Percentiles rank a stretch among this genome's conserved stretches.
Conservation (phyloP, 1,140 invertebrate genomes). For the Apis cerana region DNA sequence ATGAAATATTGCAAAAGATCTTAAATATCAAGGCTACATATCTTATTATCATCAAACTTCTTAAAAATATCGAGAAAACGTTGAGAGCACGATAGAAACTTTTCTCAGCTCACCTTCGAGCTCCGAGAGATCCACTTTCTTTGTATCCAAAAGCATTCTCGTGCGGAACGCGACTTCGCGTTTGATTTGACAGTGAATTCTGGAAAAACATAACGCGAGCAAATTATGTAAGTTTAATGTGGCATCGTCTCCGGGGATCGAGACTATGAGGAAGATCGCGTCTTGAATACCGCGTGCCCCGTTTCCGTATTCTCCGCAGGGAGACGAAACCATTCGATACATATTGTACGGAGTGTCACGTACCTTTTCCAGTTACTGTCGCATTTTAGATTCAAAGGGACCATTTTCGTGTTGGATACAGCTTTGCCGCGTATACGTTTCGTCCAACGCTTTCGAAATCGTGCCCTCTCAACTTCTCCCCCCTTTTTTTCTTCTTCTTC, state of each 20-base stretch:
- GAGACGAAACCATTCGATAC: slow-evolving; percentile 60
- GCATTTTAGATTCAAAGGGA: slow-evolving; percentile 61
- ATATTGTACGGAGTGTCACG: slow-evolving; percentile 61
- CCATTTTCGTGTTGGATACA: slow-evolving; percentile 36
- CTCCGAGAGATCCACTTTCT: background rate
- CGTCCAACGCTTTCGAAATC: background rate
- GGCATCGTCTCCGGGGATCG: slow-evolving; percentile 45
- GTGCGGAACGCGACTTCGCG: background rate
- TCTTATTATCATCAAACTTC: no score
- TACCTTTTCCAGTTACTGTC: slow-evolving; percentile 49
- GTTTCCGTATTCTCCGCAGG: slow-evolving; percentile 25
- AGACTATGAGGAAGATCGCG: slow-evolving; percentile 52
- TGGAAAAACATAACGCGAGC: slow-evolving; percentile 45
- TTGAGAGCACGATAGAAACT: no score
- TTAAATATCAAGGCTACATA: no score
- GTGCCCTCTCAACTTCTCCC: no score
- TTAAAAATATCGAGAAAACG: no score
- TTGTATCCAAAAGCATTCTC: slow-evolving; percentile 8
- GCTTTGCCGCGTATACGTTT: background rate
- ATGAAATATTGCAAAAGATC: no score
- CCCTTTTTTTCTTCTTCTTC: background rate
- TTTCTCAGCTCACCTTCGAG: background rate
- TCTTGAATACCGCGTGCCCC: slow-evolving; percentile 53
- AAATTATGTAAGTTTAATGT: slow-evolving; percentile 66
- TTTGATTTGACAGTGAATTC: slow-evolving; percentile 23